Evolutionary conservation across 1,140 invertebrate genomes (phyloP), one percentile per base, ranked within the genome.

Genomic region (Dendroctonus valens): DNA sequence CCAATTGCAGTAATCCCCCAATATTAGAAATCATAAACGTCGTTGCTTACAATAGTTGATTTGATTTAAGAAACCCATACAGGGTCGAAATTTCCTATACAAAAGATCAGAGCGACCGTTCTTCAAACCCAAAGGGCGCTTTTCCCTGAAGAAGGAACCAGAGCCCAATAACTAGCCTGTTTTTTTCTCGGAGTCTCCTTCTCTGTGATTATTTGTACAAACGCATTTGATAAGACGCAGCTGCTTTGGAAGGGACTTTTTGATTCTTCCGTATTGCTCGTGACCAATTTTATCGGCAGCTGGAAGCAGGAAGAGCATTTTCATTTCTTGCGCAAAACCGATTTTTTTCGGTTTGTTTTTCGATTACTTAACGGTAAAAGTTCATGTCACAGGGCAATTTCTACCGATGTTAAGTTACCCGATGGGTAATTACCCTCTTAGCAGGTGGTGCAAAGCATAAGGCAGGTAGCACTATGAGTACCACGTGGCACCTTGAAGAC

Each of bases 381-480:
- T 61, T 61, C 59, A 61, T 61, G 61, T 64, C 61, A 44, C 51
- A 55, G 61, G 46, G 51, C 52, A 53, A 53, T 64, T 64, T 64
- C 42, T 39, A 39, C 15, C 40, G 15, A 14, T 54, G 8, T 37
- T 50, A 5, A 11, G 8, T n/a, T 39, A 50, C 7, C 12, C 48
- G 26, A 6, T 14, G 37, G 40, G 38, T 65, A 58, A 65, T 65
- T 65, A 50, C 46, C 39, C 39, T 49, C 5, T 39, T 8, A 40
- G 53, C 66, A 64, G 66, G 53, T 62, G 53, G 53, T 15, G 44
- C 44, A 26, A 26, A 26, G 8, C 66, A 63, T 67, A 64, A 72
- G 70, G 69, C 70, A 72, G 70, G 70, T 72, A 65, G 63, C 63
- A 50, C 42, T 60, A 14, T n/a, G 26, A 40, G 15, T 54, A 51